These are phyloP conservation scores for Euthynnus affinis DNA, from an alignment of 2,797 vertebrate genomes.

Conservation along the genomic window DNA sequence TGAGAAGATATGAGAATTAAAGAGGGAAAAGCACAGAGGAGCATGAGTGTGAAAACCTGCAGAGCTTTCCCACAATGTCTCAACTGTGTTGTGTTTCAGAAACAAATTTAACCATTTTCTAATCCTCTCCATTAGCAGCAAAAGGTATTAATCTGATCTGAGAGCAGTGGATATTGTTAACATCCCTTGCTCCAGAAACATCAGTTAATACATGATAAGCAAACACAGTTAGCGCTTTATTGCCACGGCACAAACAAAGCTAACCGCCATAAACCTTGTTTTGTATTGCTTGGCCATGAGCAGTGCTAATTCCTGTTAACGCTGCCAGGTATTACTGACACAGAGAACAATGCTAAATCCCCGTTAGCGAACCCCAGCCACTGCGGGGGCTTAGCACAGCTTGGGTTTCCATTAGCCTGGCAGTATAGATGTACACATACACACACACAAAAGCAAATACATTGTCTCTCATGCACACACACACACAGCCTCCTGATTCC, in stretches of 20 bases:
- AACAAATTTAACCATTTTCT: slow-evolving; percentile 52
- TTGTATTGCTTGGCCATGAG: slow-evolving; percentile 68
- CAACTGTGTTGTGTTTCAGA: slow-evolving; percentile 20
- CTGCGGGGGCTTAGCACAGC: slow-evolving; percentile 70
- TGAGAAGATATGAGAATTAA: slow-evolving; percentile 8
- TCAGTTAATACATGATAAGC: slow-evolving; percentile 70
- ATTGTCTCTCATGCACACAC: slow-evolving; percentile 37
- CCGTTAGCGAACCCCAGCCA: slow-evolving; percentile 61
- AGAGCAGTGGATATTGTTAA: slow-evolving; percentile 60
- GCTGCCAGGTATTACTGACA: slow-evolving; percentile 79
- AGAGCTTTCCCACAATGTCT: slow-evolving; percentile 5
- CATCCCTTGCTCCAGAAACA: slow-evolving; percentile 60
- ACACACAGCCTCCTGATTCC: slow-evolving; percentile 65
- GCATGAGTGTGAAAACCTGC: slow-evolving; percentile 9
- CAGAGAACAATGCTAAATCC: slow-evolving; percentile 78
- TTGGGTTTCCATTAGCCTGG: slow-evolving; percentile 73
- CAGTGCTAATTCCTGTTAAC: slow-evolving; percentile 70
- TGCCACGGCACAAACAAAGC: slow-evolving; percentile 72
- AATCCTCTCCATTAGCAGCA: slow-evolving; percentile 70
- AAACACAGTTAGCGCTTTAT: slow-evolving; percentile 72
- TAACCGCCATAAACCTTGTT: slow-evolving; percentile 66
- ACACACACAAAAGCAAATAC: slow-evolving; percentile 27
- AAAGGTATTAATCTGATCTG: slow-evolving; percentile 65
- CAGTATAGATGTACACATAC: slow-evolving; percentile 44
- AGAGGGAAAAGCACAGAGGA: background rate